Evolutionary conservation across 1,140 invertebrate species (phyloP), one percentile per base, ranked within the genome.

Genomic region (Drosophila prosaltans): DNA sequence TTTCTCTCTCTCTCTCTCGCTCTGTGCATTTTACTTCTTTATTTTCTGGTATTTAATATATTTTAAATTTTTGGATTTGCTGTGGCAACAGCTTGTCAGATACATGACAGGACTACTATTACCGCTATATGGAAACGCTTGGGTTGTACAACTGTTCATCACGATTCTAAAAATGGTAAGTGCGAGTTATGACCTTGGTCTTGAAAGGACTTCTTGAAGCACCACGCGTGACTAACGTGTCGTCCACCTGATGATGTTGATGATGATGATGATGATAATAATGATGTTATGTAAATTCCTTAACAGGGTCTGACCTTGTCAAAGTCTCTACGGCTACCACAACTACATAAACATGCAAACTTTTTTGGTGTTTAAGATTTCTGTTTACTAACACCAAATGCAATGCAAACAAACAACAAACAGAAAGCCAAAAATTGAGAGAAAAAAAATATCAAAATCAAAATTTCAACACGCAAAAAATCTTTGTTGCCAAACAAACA

Each of bases 281-380:
- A 51, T 10, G 45, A 51, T 51, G 45, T 26, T 51, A 51, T 51
- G 45, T 51, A 51, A 51, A 51, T 59, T 39, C 32, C 11, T n/a
- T 7, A 16, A 39, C 36, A 16, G 57, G 57, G 57, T 59, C 30
- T 59, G 57, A 59, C 57, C 57, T 59, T 59, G 57, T 59, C 57
- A 59, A 39, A 51, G 45, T 51, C 45, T 51, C 21, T 26, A 24
- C 45, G 21, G 45, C 36, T 59, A 59, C 30, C 16, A 59, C 30
- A 59, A 59, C n/a, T 59, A 59, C 57, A 59, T 59, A 59, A 59
- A 59, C 57, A 59, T 59, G 57, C 57, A 59, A 59, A 58, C 55
- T 36, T 58, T 58, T 39, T 8, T 58, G 55, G 30, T 48, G 16
- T 58, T 58, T 58, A 58, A 58, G 55, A 58, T 21, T 51, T 51